These are phyloP conservation scores for Machaerirhynchus nigripectus DNA, from an alignment of 2,113 vertebrate species.

Conservation along the genomic window DNA sequence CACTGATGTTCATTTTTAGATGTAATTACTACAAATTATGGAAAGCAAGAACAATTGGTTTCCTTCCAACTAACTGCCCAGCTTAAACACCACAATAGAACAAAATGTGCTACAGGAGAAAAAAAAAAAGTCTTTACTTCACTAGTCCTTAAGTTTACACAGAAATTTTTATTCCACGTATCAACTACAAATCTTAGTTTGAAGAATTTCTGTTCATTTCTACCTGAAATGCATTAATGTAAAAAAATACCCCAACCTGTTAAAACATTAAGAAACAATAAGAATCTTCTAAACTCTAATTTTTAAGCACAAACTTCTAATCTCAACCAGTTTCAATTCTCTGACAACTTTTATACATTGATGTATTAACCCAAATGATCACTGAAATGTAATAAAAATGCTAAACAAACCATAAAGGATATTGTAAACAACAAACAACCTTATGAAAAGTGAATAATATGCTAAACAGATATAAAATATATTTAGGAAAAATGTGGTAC, in stretches of 20 bases:
- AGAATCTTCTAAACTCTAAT: neutral
- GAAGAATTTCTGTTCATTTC: neutral
- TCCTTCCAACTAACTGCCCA: neutral
- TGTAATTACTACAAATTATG: neutral
- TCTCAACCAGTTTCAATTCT: neutral
- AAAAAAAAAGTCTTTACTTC: neutral
- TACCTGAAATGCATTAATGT: neutral
- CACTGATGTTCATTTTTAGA: neutral
- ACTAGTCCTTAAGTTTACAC: neutral
- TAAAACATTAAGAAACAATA: neutral
- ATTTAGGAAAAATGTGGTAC: neutral
- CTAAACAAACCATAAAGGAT: neutral
- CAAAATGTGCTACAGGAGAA: neutral
- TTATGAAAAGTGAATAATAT: neutral
- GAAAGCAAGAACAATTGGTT: neutral
- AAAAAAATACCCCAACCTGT: rapidly evolving
- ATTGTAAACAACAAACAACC: neutral
- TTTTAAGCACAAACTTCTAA: neutral
- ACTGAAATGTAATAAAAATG: neutral
- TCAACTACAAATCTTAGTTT: neutral
- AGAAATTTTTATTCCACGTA: neutral
- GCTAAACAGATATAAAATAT: neutral
- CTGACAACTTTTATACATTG: neutral
- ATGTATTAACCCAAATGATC: neutral
- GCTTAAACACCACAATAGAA: neutral